Base-by-base conservation (phyloP, 2,797 vertebrate genomes). In the Notolabrus celidotus region DNA sequence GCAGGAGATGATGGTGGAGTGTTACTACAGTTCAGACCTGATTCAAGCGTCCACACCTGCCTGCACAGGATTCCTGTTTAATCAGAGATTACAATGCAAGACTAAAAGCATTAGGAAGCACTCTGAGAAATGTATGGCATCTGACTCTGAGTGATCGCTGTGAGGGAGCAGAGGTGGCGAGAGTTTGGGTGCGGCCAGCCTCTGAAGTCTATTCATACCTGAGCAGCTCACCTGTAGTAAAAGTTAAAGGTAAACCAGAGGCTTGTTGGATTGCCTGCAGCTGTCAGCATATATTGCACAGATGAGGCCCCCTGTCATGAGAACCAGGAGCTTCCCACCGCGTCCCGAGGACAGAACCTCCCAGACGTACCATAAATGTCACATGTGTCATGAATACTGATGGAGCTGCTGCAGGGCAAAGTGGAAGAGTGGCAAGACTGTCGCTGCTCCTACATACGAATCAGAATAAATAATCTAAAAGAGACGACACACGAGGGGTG, bases 71-170 rank as follows among this genome's bases (percentile, higher is more conserved):
- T 74, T 74, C 42, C 61, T 82, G 10, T 49, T 51, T 11, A 36
- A 64, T 42, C 57, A 17, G 49, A 80, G 71, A 73, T 56, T 49
- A 77, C 53, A 42, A 58, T 19, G 43, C 62, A 58, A 58, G 62
- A 80, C 27, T 67, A 4, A 50, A 16, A 23, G 36, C 22, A 8
- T 16, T 5, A 47, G 8, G 47, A 10, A 10, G 29, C 15, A 1
- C 49, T 15, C 6, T 27, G 15, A 54, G 54, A 74, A 63, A 85
- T 75, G 79, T 57, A 23, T 53, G 74, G 71, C 86, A 89, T 87
- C 55, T 20, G 62, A 43, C 33, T 46, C n/a, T 42, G 46, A 64
- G 31, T n/a, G 17, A 0, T 22, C 14, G 22, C 25, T 50, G 4
- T 1, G 29, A 54, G 9, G 49, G 9, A n/a, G 10, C 8, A 36